These are phyloP conservation scores for Sipha flava DNA, from an alignment of 1,140 invertebrate species.

Conservation along the genomic window DNA sequence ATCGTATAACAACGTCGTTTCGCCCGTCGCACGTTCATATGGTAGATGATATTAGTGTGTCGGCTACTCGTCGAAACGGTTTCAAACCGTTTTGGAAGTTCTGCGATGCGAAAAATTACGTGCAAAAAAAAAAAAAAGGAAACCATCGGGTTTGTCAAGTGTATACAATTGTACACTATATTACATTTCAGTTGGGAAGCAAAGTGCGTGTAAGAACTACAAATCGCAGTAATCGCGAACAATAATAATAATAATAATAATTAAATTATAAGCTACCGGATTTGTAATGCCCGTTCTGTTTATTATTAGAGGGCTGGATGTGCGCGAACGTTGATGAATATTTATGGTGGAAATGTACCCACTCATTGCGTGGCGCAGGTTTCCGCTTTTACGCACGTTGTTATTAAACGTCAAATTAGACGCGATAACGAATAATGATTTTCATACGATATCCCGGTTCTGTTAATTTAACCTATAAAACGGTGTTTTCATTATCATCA, in stretches of 20 bases:
- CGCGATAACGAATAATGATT: background rate
- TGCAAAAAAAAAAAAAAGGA: background rate
- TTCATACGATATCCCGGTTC: background rate
- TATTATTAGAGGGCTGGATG: background rate
- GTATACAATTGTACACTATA: background rate
- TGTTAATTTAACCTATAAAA: slow-evolving; percentile 4
- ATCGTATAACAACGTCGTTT: background rate
- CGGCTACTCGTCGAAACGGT: background rate
- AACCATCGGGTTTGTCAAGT: background rate
- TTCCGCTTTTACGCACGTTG: background rate
- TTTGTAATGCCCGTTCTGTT: no score
- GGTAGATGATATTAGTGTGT: no score
- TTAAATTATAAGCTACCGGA: background rate
- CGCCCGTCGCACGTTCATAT: background rate
- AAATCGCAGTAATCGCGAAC: background rate
- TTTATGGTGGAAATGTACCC: background rate
- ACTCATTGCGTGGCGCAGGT: no score
- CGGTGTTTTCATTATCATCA: no score
- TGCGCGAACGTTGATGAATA: background rate
- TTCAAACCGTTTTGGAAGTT: background rate
- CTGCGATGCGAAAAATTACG: background rate
- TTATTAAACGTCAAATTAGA: background rate
- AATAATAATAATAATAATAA: background rate
- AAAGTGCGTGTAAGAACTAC: background rate
- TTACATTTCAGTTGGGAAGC: background rate